Evolutionary conservation across 2,888 invertebrate species (phyloP), one percentile per base, ranked within the genome.

Genomic region (Xestia ashworthii): DNA sequence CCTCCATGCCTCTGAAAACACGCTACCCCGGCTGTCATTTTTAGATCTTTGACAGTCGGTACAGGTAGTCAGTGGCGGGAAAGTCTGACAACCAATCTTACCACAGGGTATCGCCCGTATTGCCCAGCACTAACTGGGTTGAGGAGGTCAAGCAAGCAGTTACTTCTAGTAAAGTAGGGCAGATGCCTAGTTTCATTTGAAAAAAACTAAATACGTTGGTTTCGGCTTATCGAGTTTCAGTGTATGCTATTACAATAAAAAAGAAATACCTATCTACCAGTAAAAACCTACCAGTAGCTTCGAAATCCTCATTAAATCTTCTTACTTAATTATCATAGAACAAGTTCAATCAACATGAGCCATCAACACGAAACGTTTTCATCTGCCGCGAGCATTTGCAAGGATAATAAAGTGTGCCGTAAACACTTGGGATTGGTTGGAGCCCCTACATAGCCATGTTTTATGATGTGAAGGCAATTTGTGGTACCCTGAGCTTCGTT

Each of bases 341-440:
- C 22, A 32, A 62, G 58, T 70, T 74, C 77, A 81, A 81, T 77
- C 81, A 74, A 77, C 72, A 75, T 68, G 65, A 58, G 32, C 67
- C 50, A 82, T 78, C 62, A 78, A 74, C 68, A 64, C 12, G 44
- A 48, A 74, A 82, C 76, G 69, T 80, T 85, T 76, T 77, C 79
- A 81, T 85, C 77, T 69, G 80, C 69, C 74, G 74, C 79, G 84
- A 86, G 89, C 82, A 84, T 89, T 89, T 88, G 71, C 80, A 77
- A 81, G 65, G 82, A 84, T 89, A 85, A 87, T 90, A 90, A 90
- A 90, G 84, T 71, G 41, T 38, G 81, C 74, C 74, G 88, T 93
- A 92, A 93, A 92, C 88, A 75, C 81, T 74, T 78, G 73, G 89
- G 89, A 91, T 91, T 91, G 90, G 88, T 89, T 87, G 80, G 83